Base-by-base conservation (phyloP, 2,797 vertebrate species). In the Rhinella marina region DNA sequence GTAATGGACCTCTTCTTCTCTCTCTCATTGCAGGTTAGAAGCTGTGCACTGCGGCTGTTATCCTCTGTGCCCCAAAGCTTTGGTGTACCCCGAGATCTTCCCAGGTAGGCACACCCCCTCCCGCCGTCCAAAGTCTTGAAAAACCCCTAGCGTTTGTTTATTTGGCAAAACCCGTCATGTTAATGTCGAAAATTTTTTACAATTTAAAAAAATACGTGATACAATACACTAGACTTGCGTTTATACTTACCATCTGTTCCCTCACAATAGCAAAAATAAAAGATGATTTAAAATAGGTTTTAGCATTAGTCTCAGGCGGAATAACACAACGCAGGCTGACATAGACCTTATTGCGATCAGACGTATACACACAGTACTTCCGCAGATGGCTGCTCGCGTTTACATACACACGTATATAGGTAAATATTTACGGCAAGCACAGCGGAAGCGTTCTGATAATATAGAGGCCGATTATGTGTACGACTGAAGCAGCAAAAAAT, bases 21-120 rank as follows among this genome's bases (percentile, higher is more conserved):
- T 91, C 0, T 90, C 29, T 90, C 23, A 80, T 91, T 89, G 8
- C 93, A 99, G 98, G 97, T 91, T 99, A 76, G 98, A 99, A 92
- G 98, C 98, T 4, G 98, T 98, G 1, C 94, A 97, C 91, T 99
- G 98, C 21, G 98, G 98, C 68, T 99, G 98, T 87, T 99, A 96
- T 13, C 98, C 98, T 0, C 94, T 99, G 86, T 99, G 97, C 94
- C 98, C 98, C 17, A 97, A 95, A 83, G 94, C 96, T 86, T 92
- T 99, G 90, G 98, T 98, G 82, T 99, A 99, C 93, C 98, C 98
- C 0, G 98, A 99, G 91, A 97, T 99, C 92, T 99, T 98, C 89
- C 97, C 97, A 96, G 97, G 98, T 99, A 96, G 91, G 78, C 82
- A 70, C 54, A 7, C 32, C 89, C 89, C 90, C 88, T 88, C 90